phyloP scores from a whole-genome alignment of 1,140 invertebrate species.

The Bombus pascuorum region DNA sequence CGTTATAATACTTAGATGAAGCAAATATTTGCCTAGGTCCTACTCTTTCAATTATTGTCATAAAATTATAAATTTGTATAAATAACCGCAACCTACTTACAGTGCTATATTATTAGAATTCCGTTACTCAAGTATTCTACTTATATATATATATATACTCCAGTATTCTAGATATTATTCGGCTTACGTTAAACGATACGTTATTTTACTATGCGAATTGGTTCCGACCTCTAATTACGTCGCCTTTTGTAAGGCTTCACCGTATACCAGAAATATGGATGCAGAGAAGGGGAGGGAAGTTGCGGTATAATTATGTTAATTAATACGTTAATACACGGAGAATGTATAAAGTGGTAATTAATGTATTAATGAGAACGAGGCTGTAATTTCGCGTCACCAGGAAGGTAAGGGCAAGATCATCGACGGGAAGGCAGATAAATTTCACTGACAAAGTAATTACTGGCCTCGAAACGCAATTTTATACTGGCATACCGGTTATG shows the following conservation, averaged over 20 bases:
- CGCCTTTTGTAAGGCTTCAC: not conserved
- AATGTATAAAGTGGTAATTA: conserved; percentile 36
- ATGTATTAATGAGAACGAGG: conserved; percentile 47
- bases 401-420: conserved; percentile 40
- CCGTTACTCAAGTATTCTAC: no score
- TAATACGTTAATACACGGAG: conserved; percentile 25
- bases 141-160: no score
- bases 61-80: no score
- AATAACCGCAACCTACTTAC: no score
- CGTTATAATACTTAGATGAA: no score
- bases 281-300: not conserved
- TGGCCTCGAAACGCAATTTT: conserved; percentile 46
- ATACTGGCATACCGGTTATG: not conserved
- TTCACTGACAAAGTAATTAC: conserved; percentile 53
- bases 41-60: no score
- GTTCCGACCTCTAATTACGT: conserved; percentile 16
- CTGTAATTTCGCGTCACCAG: conserved; percentile 29
- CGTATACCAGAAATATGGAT: no score
- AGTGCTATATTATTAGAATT: no score
- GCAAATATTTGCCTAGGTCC: no score
- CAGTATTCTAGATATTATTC: not conserved
- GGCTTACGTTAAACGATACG: not conserved
- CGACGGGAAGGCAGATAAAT: conserved; percentile 47
- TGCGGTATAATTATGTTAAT: conserved; percentile 38
- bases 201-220: not conserved